These are phyloP conservation scores for Brachystomella parvula DNA, from an alignment of 1,140 invertebrate genomes.

Conservation along the genomic window DNA sequence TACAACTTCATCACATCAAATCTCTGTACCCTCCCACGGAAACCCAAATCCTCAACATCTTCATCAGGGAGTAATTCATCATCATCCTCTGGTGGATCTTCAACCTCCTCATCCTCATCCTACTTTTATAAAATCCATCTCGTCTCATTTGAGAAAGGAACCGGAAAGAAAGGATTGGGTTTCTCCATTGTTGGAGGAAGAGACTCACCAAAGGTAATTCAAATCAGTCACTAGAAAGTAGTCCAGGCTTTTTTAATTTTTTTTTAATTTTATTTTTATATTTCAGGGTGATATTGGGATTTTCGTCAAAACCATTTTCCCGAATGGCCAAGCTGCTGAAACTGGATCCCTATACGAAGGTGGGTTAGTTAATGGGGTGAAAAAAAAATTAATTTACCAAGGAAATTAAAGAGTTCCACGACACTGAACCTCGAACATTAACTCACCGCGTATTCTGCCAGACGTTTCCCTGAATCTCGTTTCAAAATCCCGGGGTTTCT, in stretches of 20 bases:
- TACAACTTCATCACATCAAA: slow-evolving; percentile 28
- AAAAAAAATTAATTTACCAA: too few relatives aligned
- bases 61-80: slow-evolving; percentile 13
- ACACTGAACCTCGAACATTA: too few relatives aligned
- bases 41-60: slow-evolving; percentile 17
- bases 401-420: too few relatives aligned
- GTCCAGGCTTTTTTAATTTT: background rate
- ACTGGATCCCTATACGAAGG: slow-evolving; percentile 74
- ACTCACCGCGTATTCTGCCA: too few relatives aligned
- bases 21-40: slow-evolving; percentile 32
- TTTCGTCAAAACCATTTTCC: slow-evolving; percentile 83
- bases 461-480: too few relatives aligned
- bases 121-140: slow-evolving; percentile 45
- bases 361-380: slow-evolving; percentile 48
- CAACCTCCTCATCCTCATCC: slow-evolving; percentile 43
- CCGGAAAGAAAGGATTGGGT: slow-evolving; percentile 73
- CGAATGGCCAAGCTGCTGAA: slow-evolving; percentile 76
- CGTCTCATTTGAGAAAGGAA: slow-evolving; percentile 67
- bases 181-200: slow-evolving; percentile 86
- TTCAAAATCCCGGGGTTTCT: too few relatives aligned
- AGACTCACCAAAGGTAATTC: slow-evolving; percentile 77
- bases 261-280: background rate
- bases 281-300: slow-evolving; percentile 84
- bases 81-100: slow-evolving; percentile 46
- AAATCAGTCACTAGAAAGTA: slow-evolving; percentile 40